Conservation (phyloP, 1,140 invertebrate species). For the Semibalanus balanoides region DNA sequence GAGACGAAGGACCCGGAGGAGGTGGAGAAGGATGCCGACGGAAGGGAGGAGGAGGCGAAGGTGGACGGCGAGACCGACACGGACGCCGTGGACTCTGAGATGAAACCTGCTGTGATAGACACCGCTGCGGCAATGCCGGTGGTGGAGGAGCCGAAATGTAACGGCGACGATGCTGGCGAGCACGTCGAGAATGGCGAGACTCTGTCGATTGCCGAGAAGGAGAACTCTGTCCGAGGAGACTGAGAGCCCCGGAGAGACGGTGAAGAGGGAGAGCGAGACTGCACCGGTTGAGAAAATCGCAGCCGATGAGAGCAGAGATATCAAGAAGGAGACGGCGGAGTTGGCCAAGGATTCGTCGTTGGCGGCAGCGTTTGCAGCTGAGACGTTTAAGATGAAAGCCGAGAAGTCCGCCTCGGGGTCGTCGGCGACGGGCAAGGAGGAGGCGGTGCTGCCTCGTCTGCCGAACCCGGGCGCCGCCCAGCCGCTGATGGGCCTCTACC, state of each 20-base stretch:
- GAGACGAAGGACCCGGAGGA: conserved; percentile 6
- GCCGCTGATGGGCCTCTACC: conserved; percentile 21
- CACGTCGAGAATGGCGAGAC: neutral
- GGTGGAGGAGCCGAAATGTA: neutral
- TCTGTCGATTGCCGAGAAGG: neutral
- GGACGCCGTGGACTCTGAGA: too few relatives aligned
- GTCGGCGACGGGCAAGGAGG: neutral
- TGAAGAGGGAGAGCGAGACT: too few relatives aligned
- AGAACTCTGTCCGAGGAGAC: too few relatives aligned
- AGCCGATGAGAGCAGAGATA: neutral
- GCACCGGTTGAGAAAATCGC: too few relatives aligned
- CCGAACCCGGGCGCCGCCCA: conserved; percentile 7
- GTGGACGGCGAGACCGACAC: conserved; percentile 15
- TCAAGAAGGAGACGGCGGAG: neutral
- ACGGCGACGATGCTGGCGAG: neutral
- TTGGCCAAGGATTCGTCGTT: neutral
- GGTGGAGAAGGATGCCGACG: conserved; percentile 18
- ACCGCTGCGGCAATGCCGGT: too few relatives aligned
- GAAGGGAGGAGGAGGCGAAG: conserved; percentile 14
- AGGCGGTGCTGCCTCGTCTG: neutral
- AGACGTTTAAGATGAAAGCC: neutral
- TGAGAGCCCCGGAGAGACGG: too few relatives aligned
- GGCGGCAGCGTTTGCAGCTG: neutral
- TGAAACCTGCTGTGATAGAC: neutral
- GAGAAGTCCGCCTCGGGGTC: neutral